Evolutionary conservation across 92 coral and sea anemone genomes (phyloP).

Genomic region (Parazoanthus atlanticus): DNA sequence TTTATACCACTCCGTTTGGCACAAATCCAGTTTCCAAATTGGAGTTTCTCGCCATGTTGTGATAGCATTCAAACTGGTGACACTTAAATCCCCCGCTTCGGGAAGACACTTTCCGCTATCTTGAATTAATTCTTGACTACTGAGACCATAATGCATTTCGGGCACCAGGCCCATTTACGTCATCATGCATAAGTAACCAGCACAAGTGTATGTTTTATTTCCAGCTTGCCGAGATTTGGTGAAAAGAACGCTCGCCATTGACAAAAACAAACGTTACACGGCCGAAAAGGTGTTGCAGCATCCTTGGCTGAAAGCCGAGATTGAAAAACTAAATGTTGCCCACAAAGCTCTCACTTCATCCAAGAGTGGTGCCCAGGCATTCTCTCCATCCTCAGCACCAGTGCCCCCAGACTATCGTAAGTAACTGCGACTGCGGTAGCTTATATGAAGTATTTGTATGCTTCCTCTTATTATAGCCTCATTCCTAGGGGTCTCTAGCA

Average conservation of each 20-base stretch:
- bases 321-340: constrained; percentile 25
- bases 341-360: neutral
- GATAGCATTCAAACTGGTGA: no score
- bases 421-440: neutral
- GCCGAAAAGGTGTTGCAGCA: constrained; percentile 63
- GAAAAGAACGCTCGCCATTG: constrained; percentile 73
- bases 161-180: no score
- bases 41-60: no score
- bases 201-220: neutral
- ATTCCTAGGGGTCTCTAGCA: no score
- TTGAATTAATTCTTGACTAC: no score
- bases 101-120: no score
- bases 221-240: constrained; percentile 83
- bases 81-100: no score
- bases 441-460: neutral
- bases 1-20: no score
- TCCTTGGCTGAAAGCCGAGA: constrained; percentile 69
- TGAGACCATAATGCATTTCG: no score
- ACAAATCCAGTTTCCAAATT: no score
- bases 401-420: constrained; percentile 16
- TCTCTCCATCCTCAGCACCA: neutral
- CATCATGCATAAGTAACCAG: neutral
- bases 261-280: constrained; percentile 76
- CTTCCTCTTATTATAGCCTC: neutral
- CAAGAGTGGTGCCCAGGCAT: neutral